Conservation (phyloP, 2,113 vertebrate species). For the Serilophus lunatus region DNA sequence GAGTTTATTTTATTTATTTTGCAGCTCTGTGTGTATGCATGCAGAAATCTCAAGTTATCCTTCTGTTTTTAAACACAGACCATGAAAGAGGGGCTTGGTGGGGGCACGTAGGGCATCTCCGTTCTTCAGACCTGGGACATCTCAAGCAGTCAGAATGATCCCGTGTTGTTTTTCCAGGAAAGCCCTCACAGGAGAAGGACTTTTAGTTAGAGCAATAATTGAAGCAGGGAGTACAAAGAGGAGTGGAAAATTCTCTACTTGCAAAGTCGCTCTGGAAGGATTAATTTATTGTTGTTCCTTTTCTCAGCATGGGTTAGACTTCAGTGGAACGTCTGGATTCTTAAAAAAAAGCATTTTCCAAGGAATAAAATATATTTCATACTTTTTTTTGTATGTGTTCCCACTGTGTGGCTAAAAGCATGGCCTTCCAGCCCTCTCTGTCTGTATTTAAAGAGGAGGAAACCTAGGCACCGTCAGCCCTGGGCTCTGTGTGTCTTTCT, state of each 20-base stretch:
- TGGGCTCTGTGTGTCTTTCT: not conserved
- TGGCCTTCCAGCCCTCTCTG: not conserved
- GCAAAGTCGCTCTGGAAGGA: not conserved
- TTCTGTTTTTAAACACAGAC: not conserved
- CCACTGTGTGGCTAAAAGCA: not conserved
- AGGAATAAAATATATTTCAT: not conserved
- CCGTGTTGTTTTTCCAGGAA: not conserved
- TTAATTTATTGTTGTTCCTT: not conserved
- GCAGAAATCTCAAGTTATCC: fast-evolving
- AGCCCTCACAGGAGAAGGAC: not conserved
- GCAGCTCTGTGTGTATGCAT: fast-evolving
- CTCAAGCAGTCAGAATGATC: fast-evolving
- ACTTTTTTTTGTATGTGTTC: not conserved
- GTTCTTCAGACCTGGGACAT: not conserved
- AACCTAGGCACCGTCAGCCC: not conserved
- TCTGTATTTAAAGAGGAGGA: not conserved
- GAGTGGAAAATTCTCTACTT: not conserved
- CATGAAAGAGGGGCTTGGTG: fast-evolving
- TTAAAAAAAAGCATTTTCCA: not conserved
- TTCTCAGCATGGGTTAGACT: not conserved
- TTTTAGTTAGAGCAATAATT: not conserved
- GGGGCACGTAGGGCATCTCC: fast-evolving
- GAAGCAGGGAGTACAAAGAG: not conserved
- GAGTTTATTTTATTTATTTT: not conserved
- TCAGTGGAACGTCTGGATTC: not conserved